Conservation (phyloP, 2,113 vertebrate genomes). For the Dipodomys spectabilis region DNA sequence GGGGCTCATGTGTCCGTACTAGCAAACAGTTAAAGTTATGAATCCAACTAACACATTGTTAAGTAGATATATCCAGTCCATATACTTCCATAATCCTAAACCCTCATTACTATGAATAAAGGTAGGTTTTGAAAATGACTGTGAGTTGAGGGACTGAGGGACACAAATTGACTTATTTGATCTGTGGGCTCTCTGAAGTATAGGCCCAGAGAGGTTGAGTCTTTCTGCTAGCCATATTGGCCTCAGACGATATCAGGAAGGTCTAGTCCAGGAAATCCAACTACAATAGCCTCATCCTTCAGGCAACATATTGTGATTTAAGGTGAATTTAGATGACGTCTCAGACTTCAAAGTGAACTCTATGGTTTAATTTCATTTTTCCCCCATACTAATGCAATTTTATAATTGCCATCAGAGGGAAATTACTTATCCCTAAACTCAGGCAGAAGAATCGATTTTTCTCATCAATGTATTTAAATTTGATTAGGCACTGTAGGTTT, state of each 20-base stretch:
- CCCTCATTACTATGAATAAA: not conserved
- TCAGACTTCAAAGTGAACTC: not conserved
- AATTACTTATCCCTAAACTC: slow-evolving; percentile 47
- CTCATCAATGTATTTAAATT: slow-evolving; percentile 18
- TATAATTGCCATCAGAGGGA: slow-evolving; percentile 40
- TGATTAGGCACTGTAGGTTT: not conserved
- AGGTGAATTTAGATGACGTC: slow-evolving; percentile 12
- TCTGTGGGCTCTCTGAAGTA: not conserved
- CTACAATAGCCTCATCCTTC: not conserved
- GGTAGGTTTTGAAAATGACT: not conserved
- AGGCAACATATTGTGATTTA: not conserved
- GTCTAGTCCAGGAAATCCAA: not conserved
- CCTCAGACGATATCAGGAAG: not conserved
- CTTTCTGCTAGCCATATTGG: not conserved
- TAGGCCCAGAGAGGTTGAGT: not conserved
- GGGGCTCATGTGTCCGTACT: not conserved
- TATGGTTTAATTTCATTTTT: slow-evolving; percentile 53
- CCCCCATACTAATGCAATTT: slow-evolving; percentile 20
- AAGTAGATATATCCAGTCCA: not conserved
- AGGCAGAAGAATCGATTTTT: not conserved
- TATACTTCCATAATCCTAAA: not conserved
- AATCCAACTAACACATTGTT: not conserved
- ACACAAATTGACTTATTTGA: not conserved
- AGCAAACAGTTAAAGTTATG: not conserved
- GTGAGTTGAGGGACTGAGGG: not conserved